Conservation (phyloP, 2,113 vertebrate genomes). For the Camelus bactrianus region DNA sequence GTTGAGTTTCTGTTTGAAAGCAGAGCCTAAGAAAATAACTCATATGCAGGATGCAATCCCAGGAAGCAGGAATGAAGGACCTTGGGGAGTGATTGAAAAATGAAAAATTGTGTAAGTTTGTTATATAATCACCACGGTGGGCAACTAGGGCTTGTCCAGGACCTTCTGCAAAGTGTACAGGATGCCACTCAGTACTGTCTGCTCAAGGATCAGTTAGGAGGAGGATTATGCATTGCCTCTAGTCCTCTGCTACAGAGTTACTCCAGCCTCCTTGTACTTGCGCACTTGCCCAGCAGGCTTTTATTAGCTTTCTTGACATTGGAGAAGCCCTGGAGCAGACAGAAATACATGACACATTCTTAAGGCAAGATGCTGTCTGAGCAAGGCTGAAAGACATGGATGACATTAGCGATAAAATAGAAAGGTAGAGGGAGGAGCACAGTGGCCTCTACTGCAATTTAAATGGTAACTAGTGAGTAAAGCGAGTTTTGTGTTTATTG, state of each 20-base stretch:
- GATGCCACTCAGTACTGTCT: background rate
- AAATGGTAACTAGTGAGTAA: background rate
- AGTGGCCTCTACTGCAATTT: background rate
- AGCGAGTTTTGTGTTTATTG: background rate
- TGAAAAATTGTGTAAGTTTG: background rate
- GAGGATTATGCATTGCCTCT: background rate
- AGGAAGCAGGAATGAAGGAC: background rate
- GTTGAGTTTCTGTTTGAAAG: background rate
- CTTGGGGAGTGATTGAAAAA: background rate
- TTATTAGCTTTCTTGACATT: background rate
- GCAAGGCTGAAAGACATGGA: background rate
- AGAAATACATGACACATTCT: background rate
- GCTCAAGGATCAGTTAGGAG: background rate
- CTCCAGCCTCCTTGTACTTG: background rate
- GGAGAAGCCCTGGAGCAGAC: background rate
- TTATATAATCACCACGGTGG: background rate
- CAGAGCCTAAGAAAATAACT: background rate
- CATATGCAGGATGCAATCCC: background rate
- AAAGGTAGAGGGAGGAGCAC: background rate
- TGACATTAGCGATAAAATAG: background rate
- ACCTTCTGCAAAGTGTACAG: background rate
- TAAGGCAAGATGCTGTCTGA: background rate
- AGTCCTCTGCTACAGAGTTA: background rate
- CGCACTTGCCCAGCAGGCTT: background rate
- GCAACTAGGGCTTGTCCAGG: background rate